Conservation (phyloP, 2,888 invertebrate species). For the Xylota segnis region DNA sequence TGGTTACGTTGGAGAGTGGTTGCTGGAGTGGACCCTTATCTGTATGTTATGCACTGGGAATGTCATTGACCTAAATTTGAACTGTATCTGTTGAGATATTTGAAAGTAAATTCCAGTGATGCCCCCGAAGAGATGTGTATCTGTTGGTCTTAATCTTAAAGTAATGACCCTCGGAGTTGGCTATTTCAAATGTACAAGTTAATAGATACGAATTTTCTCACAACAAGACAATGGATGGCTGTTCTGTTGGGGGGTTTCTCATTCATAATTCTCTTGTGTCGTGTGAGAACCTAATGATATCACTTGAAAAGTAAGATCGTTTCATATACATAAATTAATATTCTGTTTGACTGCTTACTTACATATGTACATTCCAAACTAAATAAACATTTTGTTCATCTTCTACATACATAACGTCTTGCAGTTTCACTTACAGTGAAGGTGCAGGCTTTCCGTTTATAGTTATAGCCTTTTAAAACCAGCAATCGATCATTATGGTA, state of each 20-base stretch:
- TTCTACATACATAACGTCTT: neutral
- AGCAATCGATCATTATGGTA: neutral
- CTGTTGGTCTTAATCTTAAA: conserved; percentile 40
- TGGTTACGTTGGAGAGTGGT: neutral
- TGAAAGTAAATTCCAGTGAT: conserved; percentile 14
- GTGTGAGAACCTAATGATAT: conserved; percentile 16
- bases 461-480: neutral
- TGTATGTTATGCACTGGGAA: conserved; percentile 25
- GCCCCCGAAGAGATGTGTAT: conserved; percentile 9
- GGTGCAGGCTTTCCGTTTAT: neutral
- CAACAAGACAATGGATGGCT: conserved; percentile 19
- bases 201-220: neutral
- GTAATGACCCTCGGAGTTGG: conserved; percentile 29
- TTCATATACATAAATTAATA: neutral
- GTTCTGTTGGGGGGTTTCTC: neutral
- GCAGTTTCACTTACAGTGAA: neutral
- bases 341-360: neutral
- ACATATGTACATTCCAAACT: neutral
- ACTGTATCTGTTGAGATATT: neutral
- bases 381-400: no score
- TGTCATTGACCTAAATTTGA: conserved; percentile 47
- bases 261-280: conserved; percentile 20
- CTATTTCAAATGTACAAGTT: neutral
- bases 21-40: conserved; percentile 11
- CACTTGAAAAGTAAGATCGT: neutral